Evolutionary conservation across 2,888 invertebrate genomes (phyloP), one percentile per base, ranked within the genome.

Genomic region (Trissonchulus sp.): DNA sequence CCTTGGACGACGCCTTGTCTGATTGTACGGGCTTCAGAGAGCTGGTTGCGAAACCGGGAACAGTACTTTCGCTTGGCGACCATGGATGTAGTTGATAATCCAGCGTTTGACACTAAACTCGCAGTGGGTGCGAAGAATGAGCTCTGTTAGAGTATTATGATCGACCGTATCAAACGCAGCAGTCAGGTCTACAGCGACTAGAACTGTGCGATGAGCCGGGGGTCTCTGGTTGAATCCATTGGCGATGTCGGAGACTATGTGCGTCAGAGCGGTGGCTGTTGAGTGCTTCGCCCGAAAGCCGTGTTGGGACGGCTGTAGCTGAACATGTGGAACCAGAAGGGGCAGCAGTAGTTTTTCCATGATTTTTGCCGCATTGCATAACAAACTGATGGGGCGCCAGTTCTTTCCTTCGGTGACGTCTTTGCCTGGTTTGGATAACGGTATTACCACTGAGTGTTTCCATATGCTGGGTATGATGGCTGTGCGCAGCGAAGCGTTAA

Each of bases 221-320:
- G 18, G 60, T 23, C n/a, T 18, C n/a, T 60, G 60, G 60, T 60
- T 60, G 60, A 60, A 60, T 18, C 60, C 60, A n/a, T 60, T 60
- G 18, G 60, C 60, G 18, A n/a, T 60, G 60, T 60, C 60, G 60
- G 60, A 60, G 60, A 60, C 60, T 18, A 60, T 60, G 18, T 60
- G 18, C 18, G n/a, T n/a, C 60, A 60, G 60, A 23, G 60, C 60
- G 60, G 60, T 60, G 18, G 60, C 60, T 60, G 60, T 60, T 60
- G 60, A 60, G n/a, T 60, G 60, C 18, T 60, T 60, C n/a, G 18
- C n/a, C 18, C 60, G 60, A 60, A 60, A 60, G 60, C 60, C n/a
- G n/a, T 60, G 60, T 60, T 60, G 60, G 60, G 60, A 60, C 60
- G 18, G 60, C 60, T 60, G 60, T 60, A 60, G n/a, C 60, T 60